These are phyloP conservation scores for Drosophila rubida DNA, from an alignment of 2,888 invertebrate species.

Conservation along the genomic window DNA sequence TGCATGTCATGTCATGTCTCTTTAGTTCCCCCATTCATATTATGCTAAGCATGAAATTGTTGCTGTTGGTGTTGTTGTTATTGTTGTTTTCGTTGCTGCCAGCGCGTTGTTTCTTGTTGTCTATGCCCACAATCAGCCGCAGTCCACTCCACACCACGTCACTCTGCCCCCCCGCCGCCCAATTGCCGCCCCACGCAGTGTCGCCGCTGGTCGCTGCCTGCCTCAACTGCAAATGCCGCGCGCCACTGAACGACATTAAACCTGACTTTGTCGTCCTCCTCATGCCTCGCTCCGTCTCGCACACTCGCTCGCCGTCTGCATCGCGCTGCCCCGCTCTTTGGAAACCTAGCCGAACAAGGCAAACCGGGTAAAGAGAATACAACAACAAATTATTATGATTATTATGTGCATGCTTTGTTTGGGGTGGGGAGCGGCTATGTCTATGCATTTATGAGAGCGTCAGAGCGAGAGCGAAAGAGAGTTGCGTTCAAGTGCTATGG, in stretches of 20 bases:
- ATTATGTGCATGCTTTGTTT: slow-evolving; percentile 50
- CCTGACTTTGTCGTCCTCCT: slow-evolving; percentile 77
- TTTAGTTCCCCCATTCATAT: slow-evolving; percentile 25
- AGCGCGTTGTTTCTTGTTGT: slow-evolving; percentile 12
- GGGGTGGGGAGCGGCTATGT: slow-evolving; percentile 15
- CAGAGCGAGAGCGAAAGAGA: slow-evolving; percentile 23
- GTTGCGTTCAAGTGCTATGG: slow-evolving; percentile 24
- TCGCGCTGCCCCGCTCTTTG: neutral
- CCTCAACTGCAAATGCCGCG: slow-evolving; percentile 72
- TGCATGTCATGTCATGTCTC: slow-evolving; percentile 3
- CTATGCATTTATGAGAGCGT: slow-evolving; percentile 47
- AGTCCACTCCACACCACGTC: slow-evolving; percentile 16
- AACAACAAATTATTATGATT: slow-evolving; percentile 60
- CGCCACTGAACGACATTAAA: slow-evolving; percentile 80
- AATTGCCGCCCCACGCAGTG: neutral
- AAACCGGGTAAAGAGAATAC: slow-evolving; percentile 57
- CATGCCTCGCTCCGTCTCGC: slow-evolving; percentile 22
- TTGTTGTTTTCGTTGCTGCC: slow-evolving; percentile 6
- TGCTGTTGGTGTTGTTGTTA: slow-evolving; percentile 19
- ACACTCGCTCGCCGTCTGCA: neutral
- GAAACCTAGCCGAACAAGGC: slow-evolving; percentile 60
- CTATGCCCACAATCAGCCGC: slow-evolving; percentile 30
- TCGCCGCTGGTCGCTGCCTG: slow-evolving; percentile 35
- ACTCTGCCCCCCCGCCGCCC: neutral
- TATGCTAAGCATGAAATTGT: slow-evolving; percentile 26